Evolutionary conservation across 1,140 invertebrate genomes (phyloP).

Genomic region (Microplitis demolitor): DNA sequence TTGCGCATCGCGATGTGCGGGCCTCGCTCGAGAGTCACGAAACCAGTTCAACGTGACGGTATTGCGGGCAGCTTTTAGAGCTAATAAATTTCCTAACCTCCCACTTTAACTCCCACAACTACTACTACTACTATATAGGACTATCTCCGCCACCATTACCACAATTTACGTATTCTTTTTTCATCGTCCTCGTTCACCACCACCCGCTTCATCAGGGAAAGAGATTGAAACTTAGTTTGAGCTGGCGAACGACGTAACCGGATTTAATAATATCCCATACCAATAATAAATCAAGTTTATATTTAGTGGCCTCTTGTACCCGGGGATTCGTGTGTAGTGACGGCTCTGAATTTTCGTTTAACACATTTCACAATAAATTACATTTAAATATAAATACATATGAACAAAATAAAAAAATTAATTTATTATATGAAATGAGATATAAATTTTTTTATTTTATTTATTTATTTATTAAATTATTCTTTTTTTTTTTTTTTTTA

Average conservation of each 20-base stretch:
- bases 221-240: conserved; percentile 52
- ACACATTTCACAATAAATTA: conserved; percentile 1
- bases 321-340: conserved; percentile 28
- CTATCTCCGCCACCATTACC: not conserved
- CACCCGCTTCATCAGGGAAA: conserved; percentile 26
- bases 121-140: not conserved
- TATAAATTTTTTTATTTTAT: too few relatives aligned
- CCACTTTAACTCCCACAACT: conserved; percentile 29
- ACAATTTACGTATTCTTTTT: conserved; percentile 20
- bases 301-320: conserved; percentile 43
- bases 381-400: conserved; percentile 1
- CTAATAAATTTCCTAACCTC: conserved; percentile 55
- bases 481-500: not conserved
- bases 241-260: conserved; percentile 48
- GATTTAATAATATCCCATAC: conserved; percentile 56
- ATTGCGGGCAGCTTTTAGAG: conserved; percentile 50
- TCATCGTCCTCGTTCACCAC: conserved; percentile 19
- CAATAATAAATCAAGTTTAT: conserved; percentile 57
- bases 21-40: conserved; percentile 16
- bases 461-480: not conserved
- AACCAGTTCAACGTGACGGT: conserved; percentile 39
- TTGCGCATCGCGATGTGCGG: conserved; percentile 36
- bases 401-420: not conserved
- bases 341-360: conserved; percentile 25
- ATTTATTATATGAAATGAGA: too few relatives aligned